phyloP scores from a whole-genome alignment of 1,140 invertebrate genomes.

The Zophobas morio region DNA sequence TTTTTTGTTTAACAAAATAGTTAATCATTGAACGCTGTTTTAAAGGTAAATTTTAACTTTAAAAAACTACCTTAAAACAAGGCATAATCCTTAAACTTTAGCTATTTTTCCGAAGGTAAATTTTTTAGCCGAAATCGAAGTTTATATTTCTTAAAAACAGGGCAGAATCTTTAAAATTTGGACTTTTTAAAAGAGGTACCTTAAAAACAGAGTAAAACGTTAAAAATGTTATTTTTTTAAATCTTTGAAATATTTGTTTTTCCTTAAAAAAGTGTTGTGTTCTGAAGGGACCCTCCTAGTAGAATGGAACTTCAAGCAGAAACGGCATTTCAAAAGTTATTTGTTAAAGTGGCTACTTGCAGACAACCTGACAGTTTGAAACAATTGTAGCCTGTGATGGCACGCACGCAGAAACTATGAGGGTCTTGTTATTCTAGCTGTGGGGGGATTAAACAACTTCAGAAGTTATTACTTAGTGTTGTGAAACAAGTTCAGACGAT shows the following conservation, averaged over 20 bases:
- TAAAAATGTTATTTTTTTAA: too few relatives aligned
- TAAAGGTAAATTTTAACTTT: too few relatives aligned
- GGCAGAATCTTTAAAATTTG: too few relatives aligned
- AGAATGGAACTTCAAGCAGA: not conserved
- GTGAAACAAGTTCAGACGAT: too few relatives aligned
- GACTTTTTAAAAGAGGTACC: not conserved
- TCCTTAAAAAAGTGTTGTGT: not conserved
- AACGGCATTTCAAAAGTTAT: slow-evolving; percentile 4
- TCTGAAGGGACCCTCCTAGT: not conserved
- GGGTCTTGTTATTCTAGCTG: too few relatives aligned
- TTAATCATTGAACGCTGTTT: too few relatives aligned
- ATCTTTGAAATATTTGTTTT: not conserved
- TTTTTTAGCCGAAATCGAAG: not conserved
- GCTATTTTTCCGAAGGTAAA: not conserved
- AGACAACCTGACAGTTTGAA: slow-evolving; percentile 4
- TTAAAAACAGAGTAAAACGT: not conserved
- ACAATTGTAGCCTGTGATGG: too few relatives aligned
- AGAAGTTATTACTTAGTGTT: too few relatives aligned
- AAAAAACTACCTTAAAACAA: not conserved
- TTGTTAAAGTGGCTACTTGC: not conserved
- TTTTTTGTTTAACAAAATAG: too few relatives aligned
- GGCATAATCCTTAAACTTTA: not conserved
- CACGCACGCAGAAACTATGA: too few relatives aligned
- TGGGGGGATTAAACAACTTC: too few relatives aligned
- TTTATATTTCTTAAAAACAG: not conserved